Conservation (phyloP, 2,888 invertebrate species). For the Drosophila anomalata region DNA sequence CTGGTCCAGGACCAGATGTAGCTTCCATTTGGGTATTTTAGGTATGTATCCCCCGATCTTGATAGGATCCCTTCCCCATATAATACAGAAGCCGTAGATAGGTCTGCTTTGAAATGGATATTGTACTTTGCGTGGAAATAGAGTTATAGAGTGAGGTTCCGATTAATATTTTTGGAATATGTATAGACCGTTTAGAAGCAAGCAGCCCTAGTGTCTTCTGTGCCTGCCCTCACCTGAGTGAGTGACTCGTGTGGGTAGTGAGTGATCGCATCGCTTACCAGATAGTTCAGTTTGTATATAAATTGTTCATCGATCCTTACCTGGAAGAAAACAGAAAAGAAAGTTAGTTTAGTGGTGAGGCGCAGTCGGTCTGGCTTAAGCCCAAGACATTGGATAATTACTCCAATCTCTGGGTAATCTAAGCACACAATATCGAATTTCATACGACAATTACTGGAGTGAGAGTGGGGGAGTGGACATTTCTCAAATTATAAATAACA, state of each 20-base stretch:
- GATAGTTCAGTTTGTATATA: slow-evolving; percentile 81
- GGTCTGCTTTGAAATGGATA: no score
- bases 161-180: no score
- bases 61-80: no score
- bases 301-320: slow-evolving; percentile 83
- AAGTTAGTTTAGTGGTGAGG: slow-evolving; percentile 41
- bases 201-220: neutral
- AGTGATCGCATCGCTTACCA: slow-evolving; percentile 75
- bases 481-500: slow-evolving; percentile 27
- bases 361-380: slow-evolving; percentile 5
- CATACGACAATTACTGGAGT: slow-evolving; percentile 50
- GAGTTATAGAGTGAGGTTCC: no score
- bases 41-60: no score
- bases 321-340: slow-evolving; percentile 75
- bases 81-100: no score
- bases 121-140: no score
- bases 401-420: slow-evolving; percentile 38
- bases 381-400: slow-evolving; percentile 35
- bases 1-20: neutral
- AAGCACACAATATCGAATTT: slow-evolving; percentile 58
- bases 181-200: no score
- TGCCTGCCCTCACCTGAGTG: slow-evolving; percentile 5
- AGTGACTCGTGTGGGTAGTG: slow-evolving; percentile 12
- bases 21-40: neutral
- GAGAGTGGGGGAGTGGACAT: slow-evolving; percentile 2